Conservation (phyloP, 1,140 invertebrate species). For the Pseudomyrmex concolor region DNA sequence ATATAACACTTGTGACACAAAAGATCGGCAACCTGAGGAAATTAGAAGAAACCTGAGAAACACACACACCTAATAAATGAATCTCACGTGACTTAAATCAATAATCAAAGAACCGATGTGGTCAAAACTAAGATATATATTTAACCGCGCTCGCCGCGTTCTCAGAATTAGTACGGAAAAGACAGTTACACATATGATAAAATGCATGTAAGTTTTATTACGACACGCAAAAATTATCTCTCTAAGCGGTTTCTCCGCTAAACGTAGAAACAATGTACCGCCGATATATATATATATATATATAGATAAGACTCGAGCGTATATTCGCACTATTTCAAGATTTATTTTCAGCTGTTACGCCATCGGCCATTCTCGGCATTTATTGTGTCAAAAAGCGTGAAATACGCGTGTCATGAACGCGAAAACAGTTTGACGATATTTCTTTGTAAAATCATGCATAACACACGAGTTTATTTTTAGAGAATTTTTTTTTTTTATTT, state of each 20-base stretch:
- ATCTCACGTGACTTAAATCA: neutral
- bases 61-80: constrained; percentile 11
- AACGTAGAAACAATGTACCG: too few relatives aligned
- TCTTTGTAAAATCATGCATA: neutral
- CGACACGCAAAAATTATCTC: too few relatives aligned
- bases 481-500: too few relatives aligned
- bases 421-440: neutral
- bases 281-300: neutral
- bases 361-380: neutral
- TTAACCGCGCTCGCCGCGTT: neutral
- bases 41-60: neutral
- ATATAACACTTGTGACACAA: neutral
- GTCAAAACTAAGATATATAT: constrained; percentile 29
- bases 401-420: constrained; percentile 41
- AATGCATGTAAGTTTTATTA: too few relatives aligned
- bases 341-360: constrained; percentile 35
- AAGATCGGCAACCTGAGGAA: neutral
- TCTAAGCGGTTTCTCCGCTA: too few relatives aligned
- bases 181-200: too few relatives aligned
- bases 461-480: too few relatives aligned
- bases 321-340: constrained; percentile 21
- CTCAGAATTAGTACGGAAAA: neutral
- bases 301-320: neutral
- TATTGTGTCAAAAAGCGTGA: neutral
- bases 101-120: neutral